phyloP scores from a whole-genome alignment of 2,888 invertebrate genomes.

The Acanthosepion pharaonis region DNA sequence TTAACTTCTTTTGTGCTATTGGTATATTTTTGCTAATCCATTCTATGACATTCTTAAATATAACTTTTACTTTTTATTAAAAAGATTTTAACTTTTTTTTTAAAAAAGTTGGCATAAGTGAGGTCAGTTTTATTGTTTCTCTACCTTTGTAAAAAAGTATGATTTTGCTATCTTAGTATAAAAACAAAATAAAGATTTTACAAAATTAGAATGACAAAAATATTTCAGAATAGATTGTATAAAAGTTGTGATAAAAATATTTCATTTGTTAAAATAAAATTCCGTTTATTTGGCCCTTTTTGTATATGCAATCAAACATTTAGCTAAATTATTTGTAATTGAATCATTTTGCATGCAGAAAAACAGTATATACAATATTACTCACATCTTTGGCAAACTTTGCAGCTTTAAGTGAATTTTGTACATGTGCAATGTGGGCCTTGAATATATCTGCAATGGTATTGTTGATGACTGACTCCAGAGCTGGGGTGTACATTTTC shows the following conservation, averaged over 20 bases:
- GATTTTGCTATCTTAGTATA: too few relatives aligned
- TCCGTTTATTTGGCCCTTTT: neutral
- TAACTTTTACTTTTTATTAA: too few relatives aligned
- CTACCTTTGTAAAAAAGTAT: too few relatives aligned
- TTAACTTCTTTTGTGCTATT: too few relatives aligned
- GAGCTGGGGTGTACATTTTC: constrained; percentile 83
- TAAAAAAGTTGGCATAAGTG: too few relatives aligned
- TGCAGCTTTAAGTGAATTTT: constrained; percentile 76
- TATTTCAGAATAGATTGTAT: too few relatives aligned
- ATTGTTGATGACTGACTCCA: constrained; percentile 83
- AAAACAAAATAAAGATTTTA: too few relatives aligned
- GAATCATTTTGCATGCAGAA: neutral
- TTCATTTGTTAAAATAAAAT: neutral
- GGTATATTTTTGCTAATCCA: too few relatives aligned
- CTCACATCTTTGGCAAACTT: constrained; percentile 77
- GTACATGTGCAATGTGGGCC: constrained; percentile 82
- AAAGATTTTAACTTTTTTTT: too few relatives aligned
- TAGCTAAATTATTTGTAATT: neutral
- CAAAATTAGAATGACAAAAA: too few relatives aligned
- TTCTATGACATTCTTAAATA: too few relatives aligned
- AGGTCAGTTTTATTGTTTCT: too few relatives aligned
- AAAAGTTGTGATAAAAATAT: neutral
- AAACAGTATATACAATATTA: neutral
- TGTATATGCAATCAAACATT: neutral
- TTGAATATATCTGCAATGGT: constrained; percentile 84